These are phyloP conservation scores for Drosophila teissieri DNA, from an alignment of 1,140 invertebrate species.

Conservation along the genomic window DNA sequence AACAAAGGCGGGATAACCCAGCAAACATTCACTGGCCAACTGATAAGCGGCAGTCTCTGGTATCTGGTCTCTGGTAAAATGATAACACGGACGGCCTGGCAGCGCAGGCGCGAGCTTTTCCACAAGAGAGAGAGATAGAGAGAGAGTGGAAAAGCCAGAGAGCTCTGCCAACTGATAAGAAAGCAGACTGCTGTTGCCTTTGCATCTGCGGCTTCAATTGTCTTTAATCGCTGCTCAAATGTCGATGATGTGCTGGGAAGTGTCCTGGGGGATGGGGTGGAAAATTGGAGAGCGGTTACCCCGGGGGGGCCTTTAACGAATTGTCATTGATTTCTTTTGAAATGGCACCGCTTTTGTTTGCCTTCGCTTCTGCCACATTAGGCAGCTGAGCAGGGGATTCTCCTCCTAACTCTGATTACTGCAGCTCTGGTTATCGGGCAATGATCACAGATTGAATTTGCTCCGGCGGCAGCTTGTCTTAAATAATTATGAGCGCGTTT, in stretches of 20 bases:
- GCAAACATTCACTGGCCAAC: conserved; percentile 44
- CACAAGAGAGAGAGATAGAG: conserved; percentile 1
- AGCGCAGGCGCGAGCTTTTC: conserved; percentile 70
- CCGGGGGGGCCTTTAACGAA: conserved; percentile 64
- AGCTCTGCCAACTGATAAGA: conserved; percentile 68
- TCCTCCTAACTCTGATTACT: conserved; percentile 9
- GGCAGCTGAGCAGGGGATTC: conserved; percentile 33
- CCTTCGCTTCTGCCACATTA: conserved; percentile 65
- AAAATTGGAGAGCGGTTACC: not conserved
- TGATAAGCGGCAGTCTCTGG: conserved; percentile 49
- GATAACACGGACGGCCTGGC: conserved; percentile 32
- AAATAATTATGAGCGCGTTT: conserved; percentile 72
- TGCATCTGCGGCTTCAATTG: conserved; percentile 57
- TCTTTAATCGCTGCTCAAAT: conserved; percentile 63
- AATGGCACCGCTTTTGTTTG: conserved; percentile 59
- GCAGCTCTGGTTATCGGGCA: conserved; percentile 28
- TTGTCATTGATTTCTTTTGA: conserved; percentile 80
- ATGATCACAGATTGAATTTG: conserved; percentile 73
- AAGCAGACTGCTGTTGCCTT: conserved; percentile 27
- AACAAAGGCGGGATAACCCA: conserved; percentile 52
- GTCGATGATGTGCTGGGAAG: conserved; percentile 40
- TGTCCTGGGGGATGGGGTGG: conserved; percentile 1
- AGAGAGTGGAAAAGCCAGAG: not conserved
- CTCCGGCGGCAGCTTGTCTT: conserved; percentile 39
- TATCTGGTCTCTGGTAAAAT: not conserved